Evolutionary conservation across 2,888 invertebrate species (phyloP).

Genomic region (Drosophila birchii): DNA sequence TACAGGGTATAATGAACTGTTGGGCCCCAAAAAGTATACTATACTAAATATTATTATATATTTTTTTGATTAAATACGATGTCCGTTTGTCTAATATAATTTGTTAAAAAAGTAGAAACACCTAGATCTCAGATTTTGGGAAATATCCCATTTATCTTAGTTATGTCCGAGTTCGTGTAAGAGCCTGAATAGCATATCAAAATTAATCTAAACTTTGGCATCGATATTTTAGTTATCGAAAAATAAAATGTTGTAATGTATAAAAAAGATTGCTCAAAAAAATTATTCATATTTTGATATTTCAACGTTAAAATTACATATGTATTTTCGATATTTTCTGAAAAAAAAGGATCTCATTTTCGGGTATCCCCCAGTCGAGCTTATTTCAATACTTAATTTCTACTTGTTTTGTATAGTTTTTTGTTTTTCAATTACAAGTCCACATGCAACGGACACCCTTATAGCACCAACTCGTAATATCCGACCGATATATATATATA

Average conservation of each 20-base stretch:
- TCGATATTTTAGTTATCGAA: not conserved
- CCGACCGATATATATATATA: slow-evolving; percentile 13
- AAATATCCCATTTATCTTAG: too few species aligned
- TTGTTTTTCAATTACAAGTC: slow-evolving; percentile 24
- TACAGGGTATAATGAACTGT: not conserved
- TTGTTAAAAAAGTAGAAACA: not conserved
- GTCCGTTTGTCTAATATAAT: too few species aligned
- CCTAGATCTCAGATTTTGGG: too few species aligned
- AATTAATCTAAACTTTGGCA: not conserved
- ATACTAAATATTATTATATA: not conserved
- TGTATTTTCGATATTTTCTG: not conserved
- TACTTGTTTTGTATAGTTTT: not conserved
- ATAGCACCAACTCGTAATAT: slow-evolving; percentile 8
- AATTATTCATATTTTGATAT: too few species aligned
- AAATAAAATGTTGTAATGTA: not conserved
- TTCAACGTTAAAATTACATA: not conserved
- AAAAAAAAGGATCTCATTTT: not conserved
- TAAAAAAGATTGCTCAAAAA: not conserved
- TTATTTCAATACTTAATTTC: not conserved
- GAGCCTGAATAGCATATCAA: not conserved
- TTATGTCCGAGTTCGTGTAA: not conserved
- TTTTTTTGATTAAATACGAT: too few species aligned
- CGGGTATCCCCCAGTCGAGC: not conserved
- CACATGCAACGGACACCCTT: slow-evolving; percentile 22
- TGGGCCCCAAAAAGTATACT: not conserved